Evolutionary conservation across 2,797 vertebrate genomes (phyloP).

Genomic region (Lagocephalus sceleratus): DNA sequence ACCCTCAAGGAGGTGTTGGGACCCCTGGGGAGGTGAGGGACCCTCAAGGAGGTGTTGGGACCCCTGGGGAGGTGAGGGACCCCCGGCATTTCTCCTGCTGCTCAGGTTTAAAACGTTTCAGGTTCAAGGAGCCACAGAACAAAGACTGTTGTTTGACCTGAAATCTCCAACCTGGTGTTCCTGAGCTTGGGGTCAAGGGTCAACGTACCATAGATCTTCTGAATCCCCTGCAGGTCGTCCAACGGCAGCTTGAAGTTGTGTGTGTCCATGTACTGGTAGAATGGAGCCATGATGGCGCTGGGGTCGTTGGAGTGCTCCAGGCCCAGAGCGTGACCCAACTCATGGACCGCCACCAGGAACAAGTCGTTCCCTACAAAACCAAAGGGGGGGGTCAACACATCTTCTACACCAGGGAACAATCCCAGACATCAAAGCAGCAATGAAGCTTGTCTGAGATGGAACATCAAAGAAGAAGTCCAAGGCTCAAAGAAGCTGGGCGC

Average conservation of each 20-base stretch:
- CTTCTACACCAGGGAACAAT: background rate
- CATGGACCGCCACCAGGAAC: conserved; percentile 95
- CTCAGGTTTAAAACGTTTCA: too few relatives aligned
- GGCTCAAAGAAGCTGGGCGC: too few relatives aligned
- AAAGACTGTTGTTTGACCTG: too few relatives aligned
- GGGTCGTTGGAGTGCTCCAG: conserved; percentile 96
- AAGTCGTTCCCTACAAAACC: conserved; percentile 85
- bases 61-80: too few relatives aligned
- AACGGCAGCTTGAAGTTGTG: conserved; percentile 97
- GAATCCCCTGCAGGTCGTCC: conserved; percentile 95
- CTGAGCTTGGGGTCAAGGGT: background rate
- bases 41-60: too few relatives aligned
- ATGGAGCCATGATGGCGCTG: conserved; percentile 97
- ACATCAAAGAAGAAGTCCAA: too few relatives aligned
- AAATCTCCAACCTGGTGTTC: background rate
- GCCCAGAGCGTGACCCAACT: conserved; percentile 91
- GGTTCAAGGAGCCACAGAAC: too few relatives aligned
- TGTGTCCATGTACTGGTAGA: conserved; percentile 99
- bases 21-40: too few relatives aligned
- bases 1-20: too few relatives aligned
- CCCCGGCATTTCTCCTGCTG: too few relatives aligned
- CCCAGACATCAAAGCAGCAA: too few relatives aligned
- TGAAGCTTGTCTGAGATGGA: background rate
- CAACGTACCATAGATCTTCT: conserved; percentile 89
- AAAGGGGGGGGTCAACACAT: background rate